Conservation (phyloP, 2,797 vertebrate species). For the Trachurus trachurus region DNA sequence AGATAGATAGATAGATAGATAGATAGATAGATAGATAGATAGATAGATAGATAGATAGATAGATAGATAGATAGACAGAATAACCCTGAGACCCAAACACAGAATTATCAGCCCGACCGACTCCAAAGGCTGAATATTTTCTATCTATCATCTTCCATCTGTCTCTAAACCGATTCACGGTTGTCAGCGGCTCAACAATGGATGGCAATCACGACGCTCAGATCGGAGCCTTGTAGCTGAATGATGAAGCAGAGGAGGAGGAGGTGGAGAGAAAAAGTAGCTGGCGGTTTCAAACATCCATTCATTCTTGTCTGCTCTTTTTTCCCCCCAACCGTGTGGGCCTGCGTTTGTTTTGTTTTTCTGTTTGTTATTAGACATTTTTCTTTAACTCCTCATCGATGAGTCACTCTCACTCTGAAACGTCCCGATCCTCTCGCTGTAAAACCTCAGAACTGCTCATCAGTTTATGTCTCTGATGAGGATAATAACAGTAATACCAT, state of each 20-base stretch:
- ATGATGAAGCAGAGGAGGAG: constrained; percentile 21
- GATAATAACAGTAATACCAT: no score
- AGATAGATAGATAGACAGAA: no score
- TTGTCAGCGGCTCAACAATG: constrained; percentile 26
- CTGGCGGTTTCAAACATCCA: constrained; percentile 47
- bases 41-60: no score
- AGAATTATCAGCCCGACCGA: no score
- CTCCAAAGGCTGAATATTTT: not conserved
- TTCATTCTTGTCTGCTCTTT: constrained; percentile 39
- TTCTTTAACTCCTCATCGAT: constrained; percentile 2
- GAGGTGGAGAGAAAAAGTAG: constrained; percentile 15
- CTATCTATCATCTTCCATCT: not conserved
- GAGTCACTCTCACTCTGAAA: no score
- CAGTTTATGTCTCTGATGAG: no score
- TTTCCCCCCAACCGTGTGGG: constrained; percentile 42
- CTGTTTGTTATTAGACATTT: constrained; percentile 18
- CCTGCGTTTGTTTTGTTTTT: constrained; percentile 2
- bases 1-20: no score
- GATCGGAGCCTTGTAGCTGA: not conserved
- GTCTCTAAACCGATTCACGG: not conserved
- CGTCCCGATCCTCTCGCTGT: no score
- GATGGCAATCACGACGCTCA: constrained; percentile 8
- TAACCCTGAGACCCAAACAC: no score
- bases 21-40: no score
- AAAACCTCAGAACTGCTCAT: no score